Conservation (phyloP, 2,113 vertebrate species). For the Epinephelus fuscoguttatus region DNA sequence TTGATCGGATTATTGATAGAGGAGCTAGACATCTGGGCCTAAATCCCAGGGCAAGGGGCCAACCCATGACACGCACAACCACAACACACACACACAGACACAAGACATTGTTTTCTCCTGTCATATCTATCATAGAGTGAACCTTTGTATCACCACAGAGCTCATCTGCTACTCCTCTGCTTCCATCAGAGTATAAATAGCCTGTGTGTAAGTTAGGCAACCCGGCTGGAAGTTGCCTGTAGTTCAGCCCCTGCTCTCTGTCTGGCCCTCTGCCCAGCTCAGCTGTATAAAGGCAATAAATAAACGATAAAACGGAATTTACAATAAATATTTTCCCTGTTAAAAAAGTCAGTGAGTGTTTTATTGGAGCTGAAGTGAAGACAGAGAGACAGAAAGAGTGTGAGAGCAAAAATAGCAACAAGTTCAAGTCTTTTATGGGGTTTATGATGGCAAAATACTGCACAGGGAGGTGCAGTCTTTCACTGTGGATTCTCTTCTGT, state of each 20-base stretch:
- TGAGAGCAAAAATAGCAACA: slow-evolving; percentile 20
- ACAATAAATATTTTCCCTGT: slow-evolving; percentile 57
- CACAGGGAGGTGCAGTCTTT: background rate
- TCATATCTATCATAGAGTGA: slow-evolving; percentile 24
- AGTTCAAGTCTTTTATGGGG: slow-evolving; percentile 17
- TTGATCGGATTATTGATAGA: slow-evolving; percentile 67
- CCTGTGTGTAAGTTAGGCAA: slow-evolving; percentile 6
- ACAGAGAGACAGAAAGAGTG: background rate
- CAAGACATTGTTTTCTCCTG: background rate
- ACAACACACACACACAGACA: slow-evolving; percentile 17
- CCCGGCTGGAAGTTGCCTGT: slow-evolving; percentile 14
- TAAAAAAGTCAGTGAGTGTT: slow-evolving; percentile 11
- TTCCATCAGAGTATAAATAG: slow-evolving; percentile 49
- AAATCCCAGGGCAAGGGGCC: slow-evolving; percentile 43
- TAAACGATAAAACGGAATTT: slow-evolving; percentile 50
- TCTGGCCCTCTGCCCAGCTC: slow-evolving; percentile 36
- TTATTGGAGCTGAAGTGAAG: slow-evolving; percentile 3
- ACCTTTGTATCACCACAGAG: slow-evolving; percentile 23
- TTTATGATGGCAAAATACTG: background rate
- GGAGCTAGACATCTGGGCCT: slow-evolving; percentile 66
- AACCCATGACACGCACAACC: slow-evolving; percentile 53
- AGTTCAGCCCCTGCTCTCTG: slow-evolving; percentile 19
- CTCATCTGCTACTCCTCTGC: background rate
- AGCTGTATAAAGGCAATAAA: slow-evolving; percentile 49
- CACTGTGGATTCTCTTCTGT: background rate